Base-by-base conservation (phyloP, 2,888 invertebrate genomes). In the Ptychoptera albimana region DNA sequence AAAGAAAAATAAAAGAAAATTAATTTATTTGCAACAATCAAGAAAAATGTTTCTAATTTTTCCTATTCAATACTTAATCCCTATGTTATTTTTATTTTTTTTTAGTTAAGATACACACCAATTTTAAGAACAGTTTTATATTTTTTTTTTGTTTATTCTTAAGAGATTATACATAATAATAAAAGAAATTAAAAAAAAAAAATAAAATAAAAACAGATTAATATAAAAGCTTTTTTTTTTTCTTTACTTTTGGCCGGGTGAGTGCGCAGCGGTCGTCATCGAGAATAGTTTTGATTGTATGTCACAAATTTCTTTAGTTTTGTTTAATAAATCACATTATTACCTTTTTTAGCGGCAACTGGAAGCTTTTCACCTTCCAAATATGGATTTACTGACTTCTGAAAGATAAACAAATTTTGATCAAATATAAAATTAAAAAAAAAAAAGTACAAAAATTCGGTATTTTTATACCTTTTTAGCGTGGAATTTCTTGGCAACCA, bases 281-380 rank as follows among this genome's bases (percentile, higher is more conserved):
- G 31, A 32, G 13, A 15, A 12, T n/a, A 29, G 11, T 2, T 32
- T 14, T 32, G 14, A 12, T 16, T 16, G 2, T 42, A 8, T 42
- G 34, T 34, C 7, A 35, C 12, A 16, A 34, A 34, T 16, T 13
- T 12, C 13, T 2, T 36, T 12, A n/a, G 5, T 8, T 35, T 8
- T 35, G 8, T 8, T 8, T 36, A 36, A 13, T 12, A 36, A 13
- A 36, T 12, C 43, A 85, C 77, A 57, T 82, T 77, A 59, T 80
- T 81, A 54, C 89, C 88, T 66, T 93, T 93, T 66, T 93, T 93
- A 45, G 93, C 92, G 35, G 91, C 91, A 50, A 91, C 83, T 9
- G 91, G 89, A 49, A 92, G 70, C 55, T 84, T 82, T 57, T 88
- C 86, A 35, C 91, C 92, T 54, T 72, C 73, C 55, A 92, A 70